A percentile compares a stretch with the other conserved stretches of the same genome.
Evolutionary conservation across 2,888 invertebrate species (phyloP).

Genomic region (Autographa pulchrina): DNA sequence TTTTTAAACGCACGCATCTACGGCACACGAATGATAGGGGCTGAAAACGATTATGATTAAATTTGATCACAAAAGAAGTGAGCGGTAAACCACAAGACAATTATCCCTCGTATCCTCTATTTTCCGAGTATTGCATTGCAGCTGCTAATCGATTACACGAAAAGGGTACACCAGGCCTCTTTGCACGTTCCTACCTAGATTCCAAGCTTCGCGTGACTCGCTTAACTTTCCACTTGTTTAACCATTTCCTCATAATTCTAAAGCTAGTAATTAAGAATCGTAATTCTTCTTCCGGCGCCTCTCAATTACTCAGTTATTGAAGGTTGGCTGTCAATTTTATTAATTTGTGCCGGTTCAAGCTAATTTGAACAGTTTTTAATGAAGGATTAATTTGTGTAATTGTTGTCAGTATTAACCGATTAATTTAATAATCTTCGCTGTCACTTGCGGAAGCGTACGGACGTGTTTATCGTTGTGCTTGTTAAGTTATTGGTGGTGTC

Average conservation of each 20-base stretch:
- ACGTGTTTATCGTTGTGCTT: too few species aligned
- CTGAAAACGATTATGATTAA: too few species aligned
- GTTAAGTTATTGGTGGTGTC: too few species aligned
- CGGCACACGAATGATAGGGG: too few species aligned
- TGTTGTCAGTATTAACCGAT: background rate
- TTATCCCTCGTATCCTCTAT: conserved; percentile 18
- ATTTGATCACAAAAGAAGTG: background rate
- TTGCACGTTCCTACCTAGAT: conserved; percentile 34
- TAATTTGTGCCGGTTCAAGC: conserved; percentile 1
- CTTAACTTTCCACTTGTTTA: conserved; percentile 35
- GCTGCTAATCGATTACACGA: conserved; percentile 20
- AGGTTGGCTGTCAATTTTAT: conserved; percentile 1
- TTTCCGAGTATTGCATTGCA: conserved; percentile 21
- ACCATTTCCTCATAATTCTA: conserved; percentile 24
- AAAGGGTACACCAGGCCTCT: conserved; percentile 22
- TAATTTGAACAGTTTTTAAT: background rate
- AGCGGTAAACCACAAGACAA: background rate
- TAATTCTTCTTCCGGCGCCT: conserved; percentile 19
- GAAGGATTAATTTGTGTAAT: background rate
- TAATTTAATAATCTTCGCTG: too few species aligned
- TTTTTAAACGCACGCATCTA: too few species aligned
- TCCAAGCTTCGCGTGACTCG: conserved; percentile 31
- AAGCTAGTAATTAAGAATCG: conserved; percentile 20
- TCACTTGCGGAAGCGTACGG: too few species aligned
- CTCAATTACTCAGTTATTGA: conserved; percentile 17